Base-by-base conservation (phyloP, 2,113 vertebrate species). In the Petromus typicus region DNA sequence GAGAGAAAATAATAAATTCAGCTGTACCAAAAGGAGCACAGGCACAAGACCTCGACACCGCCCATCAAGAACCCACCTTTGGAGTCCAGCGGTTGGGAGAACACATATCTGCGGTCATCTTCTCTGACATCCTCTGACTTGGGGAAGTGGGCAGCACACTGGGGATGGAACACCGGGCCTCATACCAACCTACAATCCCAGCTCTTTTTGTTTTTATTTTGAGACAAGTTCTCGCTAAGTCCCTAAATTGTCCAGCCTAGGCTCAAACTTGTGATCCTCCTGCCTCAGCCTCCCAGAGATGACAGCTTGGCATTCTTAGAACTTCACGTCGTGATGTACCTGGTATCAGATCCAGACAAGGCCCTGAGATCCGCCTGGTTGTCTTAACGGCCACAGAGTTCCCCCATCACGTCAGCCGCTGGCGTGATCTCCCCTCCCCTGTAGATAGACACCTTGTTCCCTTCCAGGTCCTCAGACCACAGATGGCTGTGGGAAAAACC, bases 81-180 rank as follows among this genome's bases (percentile, higher is more conserved):
- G 6, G 40, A 20, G 22, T 30, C 6, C 27, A 27, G 48, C 17
- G 45, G 83, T 37, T 17, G 48, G 48, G 25, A 27, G 22, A 0
- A 3, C 25, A 9, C 3, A 1, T 4, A 34, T 5, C 0, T 34
- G 17, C 25, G 34, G 5, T 12, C 57, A 17, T 86, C 37, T 30
- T 37, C 7, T 54, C 20, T 4, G 20, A 43, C 1, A 2, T 27
- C 32, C 59, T 69, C 40, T 37, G 30, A 37, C 17, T 17, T 54
- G 1, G 2, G 34, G 34, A 7, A 18, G 9, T 20, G 66, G 17
- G 2, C 66, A 18, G 34, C 16, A 37, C 7, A 37, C 18, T 64
- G n/a, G 34, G 14, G n/a, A 69, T 69, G 6, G n/a, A 69, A n/a
- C 34, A 4, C 34, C n/a, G 66, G 66, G n/a, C 66, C n/a, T 37